phyloP scores from a whole-genome alignment of 1,140 invertebrate genomes.

The Penaeus indicus region DNA sequence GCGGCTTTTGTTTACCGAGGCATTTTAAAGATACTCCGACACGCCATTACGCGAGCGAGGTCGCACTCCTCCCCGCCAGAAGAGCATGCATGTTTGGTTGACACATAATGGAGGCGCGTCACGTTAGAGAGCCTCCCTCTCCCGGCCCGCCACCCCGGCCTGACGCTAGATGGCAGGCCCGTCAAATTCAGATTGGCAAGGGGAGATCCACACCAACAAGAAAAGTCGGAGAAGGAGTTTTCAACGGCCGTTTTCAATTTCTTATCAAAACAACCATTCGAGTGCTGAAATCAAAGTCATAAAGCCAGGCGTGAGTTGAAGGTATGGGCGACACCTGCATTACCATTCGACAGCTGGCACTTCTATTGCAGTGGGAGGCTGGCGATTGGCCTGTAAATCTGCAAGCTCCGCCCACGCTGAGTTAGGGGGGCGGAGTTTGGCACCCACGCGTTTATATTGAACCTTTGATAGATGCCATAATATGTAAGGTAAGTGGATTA shows the following conservation, averaged over 20 bases:
- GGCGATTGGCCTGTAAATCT: slow-evolving; percentile 31
- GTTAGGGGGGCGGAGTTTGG: slow-evolving; percentile 40
- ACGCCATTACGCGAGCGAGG: too few relatives aligned
- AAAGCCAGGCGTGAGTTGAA: slow-evolving; percentile 46
- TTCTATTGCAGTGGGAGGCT: slow-evolving; percentile 1
- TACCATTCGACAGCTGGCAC: slow-evolving; percentile 52
- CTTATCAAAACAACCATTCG: slow-evolving; percentile 59
- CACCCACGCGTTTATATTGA: slow-evolving; percentile 59
- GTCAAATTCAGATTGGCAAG: background rate
- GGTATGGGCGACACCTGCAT: slow-evolving; percentile 51
- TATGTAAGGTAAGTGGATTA: slow-evolving; percentile 60
- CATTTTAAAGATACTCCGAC: too few relatives aligned
- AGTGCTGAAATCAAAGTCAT: slow-evolving; percentile 55
- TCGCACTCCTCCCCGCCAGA: too few relatives aligned
- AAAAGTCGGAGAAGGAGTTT: slow-evolving; percentile 39
- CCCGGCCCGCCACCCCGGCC: too few relatives aligned
- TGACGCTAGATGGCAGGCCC: slow-evolving; percentile 54
- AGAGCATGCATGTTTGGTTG: too few relatives aligned
- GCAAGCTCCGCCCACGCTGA: slow-evolving; percentile 35
- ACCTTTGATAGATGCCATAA: slow-evolving; percentile 56
- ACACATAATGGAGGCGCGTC: too few relatives aligned
- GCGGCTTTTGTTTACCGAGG: too few relatives aligned
- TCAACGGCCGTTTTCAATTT: slow-evolving; percentile 50
- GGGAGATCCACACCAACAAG: slow-evolving; percentile 12
- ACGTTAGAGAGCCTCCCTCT: too few relatives aligned